Conservation (phyloP, 92 coral and sea anemone species). For the Parazoanthus atlanticus region DNA sequence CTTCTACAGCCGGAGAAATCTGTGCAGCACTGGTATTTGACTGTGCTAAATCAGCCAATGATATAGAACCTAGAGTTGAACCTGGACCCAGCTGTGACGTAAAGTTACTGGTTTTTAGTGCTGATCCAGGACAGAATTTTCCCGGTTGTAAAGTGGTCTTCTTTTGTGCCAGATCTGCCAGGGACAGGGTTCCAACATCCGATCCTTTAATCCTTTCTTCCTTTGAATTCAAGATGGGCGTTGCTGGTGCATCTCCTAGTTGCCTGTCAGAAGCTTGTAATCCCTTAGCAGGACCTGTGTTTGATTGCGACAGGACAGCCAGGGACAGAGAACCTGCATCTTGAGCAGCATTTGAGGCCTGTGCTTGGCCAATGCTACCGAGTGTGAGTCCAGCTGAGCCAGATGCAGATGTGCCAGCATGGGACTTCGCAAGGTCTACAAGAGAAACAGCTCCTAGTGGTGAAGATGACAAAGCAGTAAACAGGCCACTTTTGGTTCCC, state of each 20-base stretch:
- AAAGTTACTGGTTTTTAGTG: neutral
- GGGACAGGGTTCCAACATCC: neutral
- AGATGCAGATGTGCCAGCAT: neutral
- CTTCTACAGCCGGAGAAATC: neutral
- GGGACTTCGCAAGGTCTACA: slow-evolving; percentile 31
- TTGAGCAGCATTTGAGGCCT: neutral
- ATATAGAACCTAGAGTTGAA: neutral
- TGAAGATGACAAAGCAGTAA: neutral
- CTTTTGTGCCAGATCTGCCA: slow-evolving; percentile 8
- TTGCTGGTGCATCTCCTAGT: neutral
- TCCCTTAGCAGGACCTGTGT: neutral
- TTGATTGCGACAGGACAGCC: neutral
- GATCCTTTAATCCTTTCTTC: neutral
- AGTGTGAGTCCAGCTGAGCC: neutral
- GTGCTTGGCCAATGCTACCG: too few species aligned
- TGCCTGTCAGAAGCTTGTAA: neutral
- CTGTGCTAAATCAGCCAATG: slow-evolving; percentile 6
- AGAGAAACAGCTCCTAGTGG: slow-evolving; percentile 35
- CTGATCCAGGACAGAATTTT: neutral
- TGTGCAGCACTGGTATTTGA: neutral
- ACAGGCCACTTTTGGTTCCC: slow-evolving; percentile 1
- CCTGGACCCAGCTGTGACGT: neutral
- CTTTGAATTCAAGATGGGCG: too few species aligned
- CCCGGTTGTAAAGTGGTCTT: neutral
- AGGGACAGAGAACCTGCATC: neutral